Percentiles rank a stretch among this genome's conserved stretches.
Evolutionary conservation across 1,140 invertebrate genomes (phyloP).

Genomic region (Trinorchestia longiramus): DNA sequence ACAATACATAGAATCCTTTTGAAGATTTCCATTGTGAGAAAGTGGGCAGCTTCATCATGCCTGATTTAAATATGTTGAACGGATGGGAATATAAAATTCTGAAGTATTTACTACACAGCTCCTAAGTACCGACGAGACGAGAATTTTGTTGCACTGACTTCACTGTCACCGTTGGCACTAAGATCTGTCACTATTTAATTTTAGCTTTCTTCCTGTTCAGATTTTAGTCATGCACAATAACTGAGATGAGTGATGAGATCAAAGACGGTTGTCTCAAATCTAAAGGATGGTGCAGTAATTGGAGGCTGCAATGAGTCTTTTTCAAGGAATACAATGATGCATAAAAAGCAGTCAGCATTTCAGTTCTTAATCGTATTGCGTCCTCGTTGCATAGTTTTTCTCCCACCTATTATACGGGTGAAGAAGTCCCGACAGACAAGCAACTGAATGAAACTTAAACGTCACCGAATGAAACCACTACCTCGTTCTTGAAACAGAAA

Average conservation of each 20-base stretch:
- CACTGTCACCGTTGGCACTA: neutral
- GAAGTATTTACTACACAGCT: neutral
- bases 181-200: neutral
- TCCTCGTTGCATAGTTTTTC: neutral
- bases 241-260: too few species aligned
- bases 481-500: neutral
- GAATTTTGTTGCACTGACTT: neutral
- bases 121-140: neutral
- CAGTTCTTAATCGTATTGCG: neutral
- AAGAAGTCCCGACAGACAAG: neutral
- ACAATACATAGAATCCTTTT: neutral
- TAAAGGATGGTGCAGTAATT: neutral
- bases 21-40: neutral
- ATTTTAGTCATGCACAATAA: neutral
- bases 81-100: neutral
- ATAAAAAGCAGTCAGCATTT: neutral
- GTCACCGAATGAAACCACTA: neutral
- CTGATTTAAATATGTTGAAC: neutral
- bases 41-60: neutral
- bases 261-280: neutral
- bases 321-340: neutral
- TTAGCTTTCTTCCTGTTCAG: neutral
- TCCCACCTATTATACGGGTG: neutral
- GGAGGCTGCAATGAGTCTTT: neutral
- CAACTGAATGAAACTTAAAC: neutral